Base-by-base conservation (phyloP, 2,888 invertebrate genomes). In the Homarus gammarus region DNA sequence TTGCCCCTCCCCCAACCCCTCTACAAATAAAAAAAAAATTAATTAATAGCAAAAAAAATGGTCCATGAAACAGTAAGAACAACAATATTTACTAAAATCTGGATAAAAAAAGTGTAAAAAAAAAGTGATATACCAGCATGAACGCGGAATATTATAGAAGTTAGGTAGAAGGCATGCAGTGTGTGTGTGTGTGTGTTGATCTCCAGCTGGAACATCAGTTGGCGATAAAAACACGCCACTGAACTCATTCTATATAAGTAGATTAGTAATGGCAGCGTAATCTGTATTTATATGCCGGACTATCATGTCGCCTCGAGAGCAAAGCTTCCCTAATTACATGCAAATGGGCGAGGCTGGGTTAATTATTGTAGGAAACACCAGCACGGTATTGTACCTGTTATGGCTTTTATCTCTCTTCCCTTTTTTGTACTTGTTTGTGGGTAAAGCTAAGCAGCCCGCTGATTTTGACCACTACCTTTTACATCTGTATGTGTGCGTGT, bases 231-330 rank as follows among this genome's bases (percentile, higher is more conserved):
- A 36, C 18, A 38, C 18, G 18, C 36, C 73, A 73, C 36, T 27
- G 22, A 38, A 73, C 73, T 40, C 73, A 38, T 73, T 38, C 27
- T 27, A 73, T 40, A 73, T 36, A 40, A 73, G 73, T 38, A 73
- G 73, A 73, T 73, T 73, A 73, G 73, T 27, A 73, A 40, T 73
- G 73, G 40, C 38, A 38, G 38, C 18, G 73, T 73, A 73, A 73
- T 73, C 73, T 27, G 22, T 1, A 18, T 73, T 73, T 73, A 40
- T 73, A 8, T 27, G 15, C 40, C 22, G 12, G 22, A n/a, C 38
- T 73, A 40, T 73, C 40, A 73, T 15, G n/a, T 22, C 38, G 40
- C 73, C 15, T 10, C 27, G 15, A 31, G 38, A 38, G 73, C 15
- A 73, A 73, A 73, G 38, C 38, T 40, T 38, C 38, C 73, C 22